Evolutionary conservation across 2,797 vertebrate species (phyloP).

Genomic region (Alosa sapidissima): DNA sequence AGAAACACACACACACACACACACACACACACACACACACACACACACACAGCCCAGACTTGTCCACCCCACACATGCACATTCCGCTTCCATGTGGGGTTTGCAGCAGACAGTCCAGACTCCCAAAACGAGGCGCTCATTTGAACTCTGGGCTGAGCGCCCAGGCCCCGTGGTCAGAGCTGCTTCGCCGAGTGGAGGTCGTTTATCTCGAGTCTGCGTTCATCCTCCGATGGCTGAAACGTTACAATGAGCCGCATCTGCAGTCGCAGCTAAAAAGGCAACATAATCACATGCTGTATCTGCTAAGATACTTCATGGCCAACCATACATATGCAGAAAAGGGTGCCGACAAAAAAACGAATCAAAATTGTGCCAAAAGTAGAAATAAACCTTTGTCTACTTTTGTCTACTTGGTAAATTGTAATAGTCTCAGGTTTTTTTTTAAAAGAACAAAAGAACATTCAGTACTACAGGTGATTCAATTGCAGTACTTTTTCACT

Average conservation of each 20-base stretch:
- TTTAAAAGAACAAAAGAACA: neutral
- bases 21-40: neutral
- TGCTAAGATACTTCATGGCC: neutral
- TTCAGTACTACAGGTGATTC: neutral
- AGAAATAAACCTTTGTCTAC: neutral
- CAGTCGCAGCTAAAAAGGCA: neutral
- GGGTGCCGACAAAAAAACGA: neutral
- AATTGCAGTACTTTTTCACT: neutral
- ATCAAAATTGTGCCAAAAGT: neutral
- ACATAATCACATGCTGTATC: neutral
- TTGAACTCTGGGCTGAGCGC: conserved; percentile 50
- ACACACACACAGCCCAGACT: neutral
- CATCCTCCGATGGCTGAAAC: conserved; percentile 32
- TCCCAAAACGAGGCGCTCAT: conserved; percentile 51
- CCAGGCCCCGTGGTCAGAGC: conserved; percentile 46
- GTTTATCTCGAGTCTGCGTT: conserved; percentile 59
- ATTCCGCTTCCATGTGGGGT: neutral
- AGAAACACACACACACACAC: neutral
- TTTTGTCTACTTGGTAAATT: neutral
- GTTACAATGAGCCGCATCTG: neutral
- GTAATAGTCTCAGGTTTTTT: neutral
- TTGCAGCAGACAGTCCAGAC: conserved; percentile 12
- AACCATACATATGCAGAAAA: neutral
- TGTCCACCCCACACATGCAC: neutral
- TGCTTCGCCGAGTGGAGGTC: conserved; percentile 44